phyloP scores from a whole-genome alignment of 2,888 invertebrate species.

The Cataglyphis albicans region DNA sequence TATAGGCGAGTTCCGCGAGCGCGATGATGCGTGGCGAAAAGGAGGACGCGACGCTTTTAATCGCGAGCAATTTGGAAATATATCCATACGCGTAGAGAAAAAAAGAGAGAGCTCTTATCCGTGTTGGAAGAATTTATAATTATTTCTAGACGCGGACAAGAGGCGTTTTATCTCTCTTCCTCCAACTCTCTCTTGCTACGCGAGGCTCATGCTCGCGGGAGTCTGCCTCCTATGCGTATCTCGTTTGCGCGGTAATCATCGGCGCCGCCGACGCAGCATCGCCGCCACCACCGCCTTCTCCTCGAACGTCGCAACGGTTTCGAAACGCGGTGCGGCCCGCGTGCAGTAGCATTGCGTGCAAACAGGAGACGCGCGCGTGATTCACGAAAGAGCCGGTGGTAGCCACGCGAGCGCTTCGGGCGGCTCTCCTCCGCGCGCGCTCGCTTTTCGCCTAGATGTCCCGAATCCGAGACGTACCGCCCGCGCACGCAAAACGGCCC shows the following conservation, averaged over 20 bases:
- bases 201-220: conserved; percentile 31
- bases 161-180: neutral
- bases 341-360: conserved; percentile 73
- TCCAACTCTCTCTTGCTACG: neutral
- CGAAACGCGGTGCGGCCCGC: conserved; percentile 55
- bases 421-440: conserved; percentile 69
- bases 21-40: conserved; percentile 1
- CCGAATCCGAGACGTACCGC: conserved; percentile 8
- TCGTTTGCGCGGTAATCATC: conserved; percentile 66
- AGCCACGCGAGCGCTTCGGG: conserved; percentile 84
- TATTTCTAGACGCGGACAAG: conserved; percentile 17
- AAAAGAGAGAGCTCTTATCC: neutral
- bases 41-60: neutral
- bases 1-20: neutral
- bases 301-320: conserved; percentile 36
- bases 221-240: conserved; percentile 41
- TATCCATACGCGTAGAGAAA: neutral
- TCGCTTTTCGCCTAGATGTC: conserved; percentile 57
- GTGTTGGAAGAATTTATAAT: conserved; percentile 55
- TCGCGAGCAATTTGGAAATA: conserved; percentile 30
- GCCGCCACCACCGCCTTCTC: neutral
- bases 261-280: conserved; percentile 34
- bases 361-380: conserved; percentile 67
- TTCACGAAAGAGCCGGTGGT: conserved; percentile 69
- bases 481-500: conserved; percentile 27